Conservation (phyloP, 2,888 invertebrate genomes). For the Euzophera pinguis region DNA sequence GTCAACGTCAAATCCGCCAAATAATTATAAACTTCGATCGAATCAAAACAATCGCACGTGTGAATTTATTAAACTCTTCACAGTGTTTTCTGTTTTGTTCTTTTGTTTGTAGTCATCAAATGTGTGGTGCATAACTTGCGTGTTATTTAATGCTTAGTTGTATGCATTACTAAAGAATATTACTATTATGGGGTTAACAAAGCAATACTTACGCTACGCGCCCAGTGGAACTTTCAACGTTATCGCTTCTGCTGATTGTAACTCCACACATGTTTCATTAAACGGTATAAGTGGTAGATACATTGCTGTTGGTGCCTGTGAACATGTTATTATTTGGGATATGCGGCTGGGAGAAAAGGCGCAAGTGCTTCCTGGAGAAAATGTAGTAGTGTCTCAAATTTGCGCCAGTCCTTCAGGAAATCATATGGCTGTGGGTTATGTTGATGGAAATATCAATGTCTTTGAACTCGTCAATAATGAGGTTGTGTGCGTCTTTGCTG, state of each 20-base stretch:
- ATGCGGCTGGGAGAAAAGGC: conserved; percentile 91
- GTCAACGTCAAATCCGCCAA: too few species aligned
- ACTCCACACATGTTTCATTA: conserved; percentile 88
- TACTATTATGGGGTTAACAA: conserved; percentile 89
- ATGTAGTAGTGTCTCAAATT: conserved; percentile 87
- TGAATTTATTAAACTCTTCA: too few species aligned
- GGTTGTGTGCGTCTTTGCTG: conserved; percentile 85
- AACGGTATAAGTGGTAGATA: conserved; percentile 89
- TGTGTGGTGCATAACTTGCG: not conserved
- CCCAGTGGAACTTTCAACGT: conserved; percentile 93
- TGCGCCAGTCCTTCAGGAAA: conserved; percentile 87
- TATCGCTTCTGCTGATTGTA: conserved; percentile 89
- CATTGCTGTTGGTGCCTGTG: conserved; percentile 95
- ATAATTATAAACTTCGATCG: too few species aligned
- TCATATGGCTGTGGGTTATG: conserved; percentile 94
- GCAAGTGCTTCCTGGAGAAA: conserved; percentile 89
- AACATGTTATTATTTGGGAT: conserved; percentile 97
- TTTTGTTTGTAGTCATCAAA: not conserved
- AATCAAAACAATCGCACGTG: not conserved
- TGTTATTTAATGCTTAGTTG: not conserved
- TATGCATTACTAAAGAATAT: not conserved
- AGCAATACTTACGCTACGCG: conserved; percentile 95
- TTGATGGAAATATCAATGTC: conserved; percentile 91
- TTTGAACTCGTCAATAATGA: conserved; percentile 89
- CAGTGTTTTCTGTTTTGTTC: too few species aligned